Base-by-base conservation (phyloP, 1,140 invertebrate genomes). In the Heliconius melpomene region DNA sequence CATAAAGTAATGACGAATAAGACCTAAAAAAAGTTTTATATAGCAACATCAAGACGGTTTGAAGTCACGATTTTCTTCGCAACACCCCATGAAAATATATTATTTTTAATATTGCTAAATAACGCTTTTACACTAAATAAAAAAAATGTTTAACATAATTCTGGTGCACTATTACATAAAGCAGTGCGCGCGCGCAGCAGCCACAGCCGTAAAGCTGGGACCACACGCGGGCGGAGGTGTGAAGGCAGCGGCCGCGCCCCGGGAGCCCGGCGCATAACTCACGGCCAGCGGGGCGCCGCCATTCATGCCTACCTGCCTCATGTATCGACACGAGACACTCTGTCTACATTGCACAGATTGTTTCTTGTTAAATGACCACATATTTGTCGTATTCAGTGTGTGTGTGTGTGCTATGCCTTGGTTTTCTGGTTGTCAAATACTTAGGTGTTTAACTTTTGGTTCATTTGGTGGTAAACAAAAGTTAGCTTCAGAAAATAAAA, bases 141-240 rank as follows among this genome's bases (percentile, higher is more conserved):
- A 20, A 52, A 18, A 26, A 26, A 26, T 29, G 29, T 16, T 13
- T 0, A 13, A 66, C 29, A 66, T 11, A 72, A 38, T n/a, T 38
- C 8, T 86, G 81, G n/a, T 60, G 38, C 74, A 74, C 20, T 87
- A 74, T 87, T 77, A 86, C 82, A 90, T 89, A 80, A 36, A 26
- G 20, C 26, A 70, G 32, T 50, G 83, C 82, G 88, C 89, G 86
- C 86, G 85, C 87, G 87, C 87, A 87, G 89, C 88, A 89, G 87
- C 89, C 83, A 18, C 73, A 82, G 81, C 81, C 93, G 89, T 93
- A 93, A 93, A 93, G 82, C 90, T 86, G 85, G 81, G 92, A 94
- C 93, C 93, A 94, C 93, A 94, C 93, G 93, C 93, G 93, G 91
- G 85, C 90, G 90, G 92, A 93, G 93, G 93, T 93, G 93, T 94